Conservation (phyloP, 2,797 vertebrate genomes). For the Melopsittacus undulatus region DNA sequence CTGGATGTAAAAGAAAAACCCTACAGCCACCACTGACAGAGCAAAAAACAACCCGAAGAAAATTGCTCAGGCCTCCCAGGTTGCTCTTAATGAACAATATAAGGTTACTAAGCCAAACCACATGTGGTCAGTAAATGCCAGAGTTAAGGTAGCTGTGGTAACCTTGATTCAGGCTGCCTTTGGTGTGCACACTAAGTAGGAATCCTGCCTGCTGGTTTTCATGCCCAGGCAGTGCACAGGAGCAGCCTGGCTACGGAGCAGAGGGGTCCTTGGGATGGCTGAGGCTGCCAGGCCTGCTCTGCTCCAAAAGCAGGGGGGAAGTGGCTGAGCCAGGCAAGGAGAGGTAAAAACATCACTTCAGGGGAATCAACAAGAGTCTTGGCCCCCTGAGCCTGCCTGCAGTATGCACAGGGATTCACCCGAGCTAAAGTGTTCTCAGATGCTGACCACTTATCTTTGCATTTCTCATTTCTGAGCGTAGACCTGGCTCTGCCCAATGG, state of each 20-base stretch:
- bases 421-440: not conserved
- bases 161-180: not conserved
- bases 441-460: not conserved
- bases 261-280: not conserved
- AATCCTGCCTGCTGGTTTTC: not conserved
- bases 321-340: not conserved
- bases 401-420: accelerated
- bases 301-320: not conserved
- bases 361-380: not conserved
- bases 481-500: not conserved
- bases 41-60: not conserved
- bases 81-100: not conserved
- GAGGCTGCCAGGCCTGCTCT: not conserved
- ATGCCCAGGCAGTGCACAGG: not conserved
- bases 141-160: not conserved
- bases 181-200: not conserved
- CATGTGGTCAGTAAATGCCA: not conserved
- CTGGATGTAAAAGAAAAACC: not conserved
- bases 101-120: not conserved
- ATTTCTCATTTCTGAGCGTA: not conserved
- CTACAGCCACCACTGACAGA: not conserved
- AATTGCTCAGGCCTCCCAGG: not conserved
- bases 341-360: not conserved
- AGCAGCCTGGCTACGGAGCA: not conserved
- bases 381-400: not conserved